Conservation (phyloP, 1,140 invertebrate species). For the Drosophila cardini region DNA sequence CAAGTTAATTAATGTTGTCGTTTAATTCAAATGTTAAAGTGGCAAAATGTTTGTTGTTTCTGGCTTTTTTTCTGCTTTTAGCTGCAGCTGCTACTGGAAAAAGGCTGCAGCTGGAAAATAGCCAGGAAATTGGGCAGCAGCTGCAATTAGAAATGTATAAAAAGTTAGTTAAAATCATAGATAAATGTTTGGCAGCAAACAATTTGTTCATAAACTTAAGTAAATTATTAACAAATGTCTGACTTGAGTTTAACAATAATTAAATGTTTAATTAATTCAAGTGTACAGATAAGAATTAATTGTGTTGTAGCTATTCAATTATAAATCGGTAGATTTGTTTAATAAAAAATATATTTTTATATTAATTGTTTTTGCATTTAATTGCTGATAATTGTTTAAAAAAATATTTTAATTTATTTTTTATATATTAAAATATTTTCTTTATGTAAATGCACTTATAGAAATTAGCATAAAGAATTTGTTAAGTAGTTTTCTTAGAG, state of each 20-base stretch:
- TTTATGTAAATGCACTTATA: no score
- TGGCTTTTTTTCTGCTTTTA: constrained; percentile 6
- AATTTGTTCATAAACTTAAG: not conserved
- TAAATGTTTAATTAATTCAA: not conserved
- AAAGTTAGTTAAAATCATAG: constrained; percentile 16
- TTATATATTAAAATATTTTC: not conserved
- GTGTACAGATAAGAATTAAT: not conserved
- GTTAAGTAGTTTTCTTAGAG: no score
- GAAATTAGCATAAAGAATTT: no score
- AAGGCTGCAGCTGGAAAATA: constrained; percentile 45
- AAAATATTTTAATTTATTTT: not conserved
- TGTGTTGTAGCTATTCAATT: not conserved
- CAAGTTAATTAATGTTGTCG: constrained; percentile 72
- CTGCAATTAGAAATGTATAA: constrained; percentile 17
- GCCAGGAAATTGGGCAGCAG: constrained; percentile 57
- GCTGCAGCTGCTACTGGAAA: constrained; percentile 39
- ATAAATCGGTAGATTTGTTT: no score
- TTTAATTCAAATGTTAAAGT: constrained; percentile 78
- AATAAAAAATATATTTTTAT: not conserved
- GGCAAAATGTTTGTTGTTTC: constrained; percentile 49
- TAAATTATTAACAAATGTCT: no score
- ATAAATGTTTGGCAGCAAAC: not conserved
- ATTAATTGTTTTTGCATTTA: not conserved
- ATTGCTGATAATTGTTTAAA: no score
- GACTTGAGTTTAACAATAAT: not conserved